Evolutionary conservation across 2,113 vertebrate genomes (phyloP).

Genomic region (Helogale parvula): DNA sequence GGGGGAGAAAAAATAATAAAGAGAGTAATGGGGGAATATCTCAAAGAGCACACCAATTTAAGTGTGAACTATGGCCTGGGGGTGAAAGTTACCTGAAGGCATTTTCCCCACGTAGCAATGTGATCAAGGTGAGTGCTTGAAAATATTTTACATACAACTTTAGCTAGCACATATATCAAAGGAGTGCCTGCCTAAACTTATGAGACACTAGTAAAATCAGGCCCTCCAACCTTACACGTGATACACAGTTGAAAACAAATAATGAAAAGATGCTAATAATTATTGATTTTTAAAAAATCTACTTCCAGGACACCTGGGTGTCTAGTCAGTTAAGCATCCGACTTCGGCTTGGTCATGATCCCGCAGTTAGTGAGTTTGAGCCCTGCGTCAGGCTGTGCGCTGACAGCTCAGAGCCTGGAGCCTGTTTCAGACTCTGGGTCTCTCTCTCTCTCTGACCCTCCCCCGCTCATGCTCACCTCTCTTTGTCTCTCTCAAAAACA

Average conservation of each 20-base stretch:
- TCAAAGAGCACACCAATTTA: neutral
- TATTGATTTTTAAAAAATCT: neutral
- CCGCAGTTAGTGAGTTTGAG: too few species aligned
- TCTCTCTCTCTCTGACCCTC: too few species aligned
- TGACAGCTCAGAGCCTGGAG: too few species aligned
- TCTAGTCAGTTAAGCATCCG: too few species aligned
- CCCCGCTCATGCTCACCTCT: too few species aligned
- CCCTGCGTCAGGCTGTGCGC: too few species aligned
- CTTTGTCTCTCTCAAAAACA: too few species aligned
- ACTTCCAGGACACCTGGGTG: neutral
- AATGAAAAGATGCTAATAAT: slow-evolving; percentile 15
- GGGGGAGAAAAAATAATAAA: neutral
- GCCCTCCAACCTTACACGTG: neutral
- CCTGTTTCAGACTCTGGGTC: too few species aligned
- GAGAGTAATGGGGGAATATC: neutral
- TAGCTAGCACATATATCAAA: neutral
- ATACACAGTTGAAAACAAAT: neutral
- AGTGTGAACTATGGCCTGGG: neutral
- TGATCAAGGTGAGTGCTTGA: neutral
- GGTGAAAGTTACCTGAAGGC: neutral
- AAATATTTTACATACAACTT: neutral
- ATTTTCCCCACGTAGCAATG: neutral
- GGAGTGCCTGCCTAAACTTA: neutral
- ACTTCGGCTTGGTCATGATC: too few species aligned
- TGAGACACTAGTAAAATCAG: neutral